Evolutionary conservation across 2,113 vertebrate genomes (phyloP).

Genomic region (Ictalurus furcatus): DNA sequence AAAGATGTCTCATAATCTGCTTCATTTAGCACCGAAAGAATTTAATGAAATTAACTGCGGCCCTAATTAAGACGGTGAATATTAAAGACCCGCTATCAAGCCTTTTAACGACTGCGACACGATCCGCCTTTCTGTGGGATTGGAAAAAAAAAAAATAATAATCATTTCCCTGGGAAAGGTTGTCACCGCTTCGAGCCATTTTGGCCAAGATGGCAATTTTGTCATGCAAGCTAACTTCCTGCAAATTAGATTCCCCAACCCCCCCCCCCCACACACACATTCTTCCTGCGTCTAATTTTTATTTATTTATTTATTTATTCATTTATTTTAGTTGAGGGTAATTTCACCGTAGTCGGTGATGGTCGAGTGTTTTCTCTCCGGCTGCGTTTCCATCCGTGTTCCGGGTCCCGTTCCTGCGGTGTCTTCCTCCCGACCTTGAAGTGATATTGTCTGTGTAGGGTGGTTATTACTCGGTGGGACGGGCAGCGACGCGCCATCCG

Average conservation of each 20-base stretch:
- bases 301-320: constrained; percentile 12
- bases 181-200: constrained; percentile 74
- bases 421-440: constrained; percentile 51
- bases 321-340: constrained; percentile 58
- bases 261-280: constrained; percentile 22
- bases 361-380: constrained; percentile 49
- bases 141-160: constrained; percentile 66
- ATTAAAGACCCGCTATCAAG: constrained; percentile 95
- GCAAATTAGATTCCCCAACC: constrained; percentile 65
- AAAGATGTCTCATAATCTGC: constrained; percentile 99
- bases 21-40: constrained; percentile 99
- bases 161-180: constrained; percentile 83
- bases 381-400: constrained; percentile 26
- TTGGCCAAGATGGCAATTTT: constrained; percentile 78
- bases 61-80: constrained; percentile 99
- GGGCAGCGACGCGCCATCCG: background rate
- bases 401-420: background rate
- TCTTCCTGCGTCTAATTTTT: constrained; percentile 47
- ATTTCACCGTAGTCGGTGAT: constrained; percentile 67
- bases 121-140: constrained; percentile 82
- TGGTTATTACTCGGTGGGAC: background rate
- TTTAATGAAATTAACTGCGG: constrained; percentile 99
- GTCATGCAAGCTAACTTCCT: constrained; percentile 71
- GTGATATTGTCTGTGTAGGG: constrained; percentile 33
- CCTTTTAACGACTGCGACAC: constrained; percentile 86